Evolutionary conservation across 1,140 invertebrate species (phyloP).

Genomic region (Conus ventricosus): DNA sequence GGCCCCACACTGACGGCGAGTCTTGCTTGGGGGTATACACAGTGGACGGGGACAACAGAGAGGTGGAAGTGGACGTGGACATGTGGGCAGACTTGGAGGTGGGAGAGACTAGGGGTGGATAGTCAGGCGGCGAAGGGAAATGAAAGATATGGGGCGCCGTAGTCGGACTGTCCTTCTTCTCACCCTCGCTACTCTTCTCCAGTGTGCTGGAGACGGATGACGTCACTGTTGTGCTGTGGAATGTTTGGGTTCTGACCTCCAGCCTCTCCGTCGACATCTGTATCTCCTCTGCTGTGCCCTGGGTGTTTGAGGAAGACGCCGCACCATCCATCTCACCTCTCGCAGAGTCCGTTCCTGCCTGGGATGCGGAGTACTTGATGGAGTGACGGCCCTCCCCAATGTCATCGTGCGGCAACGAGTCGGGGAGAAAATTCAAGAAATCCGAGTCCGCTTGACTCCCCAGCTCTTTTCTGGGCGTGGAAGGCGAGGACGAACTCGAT

Average conservation of each 20-base stretch:
- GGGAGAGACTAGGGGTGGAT: conserved; percentile 17
- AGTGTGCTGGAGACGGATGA: background rate
- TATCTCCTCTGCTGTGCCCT: background rate
- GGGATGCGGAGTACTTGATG: background rate
- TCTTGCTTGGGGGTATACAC: background rate
- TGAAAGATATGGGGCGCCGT: background rate
- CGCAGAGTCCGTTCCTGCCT: background rate
- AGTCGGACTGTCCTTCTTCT: background rate
- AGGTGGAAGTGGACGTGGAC: background rate
- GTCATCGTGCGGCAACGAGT: background rate
- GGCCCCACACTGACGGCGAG: background rate
- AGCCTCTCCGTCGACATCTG: background rate
- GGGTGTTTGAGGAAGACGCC: background rate
- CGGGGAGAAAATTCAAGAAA: background rate
- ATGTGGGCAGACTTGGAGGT: background rate
- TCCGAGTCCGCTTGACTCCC: background rate
- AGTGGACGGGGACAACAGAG: background rate
- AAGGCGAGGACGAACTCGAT: background rate
- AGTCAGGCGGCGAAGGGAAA: conserved; percentile 28
- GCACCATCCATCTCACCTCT: background rate
- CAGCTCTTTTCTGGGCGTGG: background rate
- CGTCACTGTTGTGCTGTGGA: background rate
- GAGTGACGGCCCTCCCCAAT: background rate
- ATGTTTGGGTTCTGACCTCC: background rate
- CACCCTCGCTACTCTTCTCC: background rate